Base-by-base conservation (phyloP, 2,888 invertebrate species). In the Yponomeuta plumbellus region DNA sequence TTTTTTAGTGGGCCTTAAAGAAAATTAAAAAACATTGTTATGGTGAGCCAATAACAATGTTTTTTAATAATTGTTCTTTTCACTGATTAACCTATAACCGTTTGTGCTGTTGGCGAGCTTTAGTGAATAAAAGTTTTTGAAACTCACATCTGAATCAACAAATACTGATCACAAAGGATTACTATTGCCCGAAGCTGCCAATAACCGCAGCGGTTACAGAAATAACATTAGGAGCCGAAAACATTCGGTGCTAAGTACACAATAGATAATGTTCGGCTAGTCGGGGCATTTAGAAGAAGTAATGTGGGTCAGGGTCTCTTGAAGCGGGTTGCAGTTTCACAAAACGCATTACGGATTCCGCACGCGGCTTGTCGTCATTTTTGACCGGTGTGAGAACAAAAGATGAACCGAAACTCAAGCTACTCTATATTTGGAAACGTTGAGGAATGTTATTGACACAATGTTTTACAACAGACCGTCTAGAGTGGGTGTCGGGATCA, bases 291-390 rank as follows among this genome's bases (percentile, higher is more conserved):
- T 52, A 52, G 44, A 5, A 13, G 44, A 17, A 17, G 1, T 17
- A 75, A 86, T 81, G 72, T 82, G 77, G 86, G 88, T 76, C 90
- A 90, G 88, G 89, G 90, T 74, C 78, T 34, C 61, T 17, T n/a
- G 52, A 65, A 34, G 66, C 69, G 71, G 26, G 56, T 26, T 64
- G 76, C 74, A 76, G 79, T 87, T 87, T 82, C 85, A 83, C 82
- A 86, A 88, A 84, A 78, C 63, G 58, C 75, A 85, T 87, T 85
- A 85, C 76, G 71, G 71, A 88, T 86, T 85, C 88, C 72, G 69
- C 70, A 72, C 77, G 75, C 77, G 78, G 74, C 72, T 74, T 68
- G 26, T 39, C 20, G 62, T n/a, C 34, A n/a, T n/a, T 62, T 70
- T 71, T 72, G 71, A 75, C 73, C 75, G 73, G 72, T 70, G 72